Evolutionary conservation across 2,113 vertebrate genomes (phyloP).

Genomic region (Opisthocomus hoazin): DNA sequence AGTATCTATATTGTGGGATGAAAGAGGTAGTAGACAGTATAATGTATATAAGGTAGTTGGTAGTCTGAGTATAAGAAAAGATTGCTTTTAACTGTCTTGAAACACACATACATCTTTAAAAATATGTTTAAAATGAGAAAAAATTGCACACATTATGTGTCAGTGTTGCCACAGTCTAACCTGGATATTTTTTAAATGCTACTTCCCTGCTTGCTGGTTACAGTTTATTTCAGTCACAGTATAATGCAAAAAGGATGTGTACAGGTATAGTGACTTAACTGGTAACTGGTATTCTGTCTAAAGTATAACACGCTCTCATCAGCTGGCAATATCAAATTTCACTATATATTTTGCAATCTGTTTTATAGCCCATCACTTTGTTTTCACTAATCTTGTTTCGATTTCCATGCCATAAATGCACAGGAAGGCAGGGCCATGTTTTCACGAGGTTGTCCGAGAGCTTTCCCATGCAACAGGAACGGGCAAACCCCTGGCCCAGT

Average conservation of each 20-base stretch:
- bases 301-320: accelerated
- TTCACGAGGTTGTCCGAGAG: neutral
- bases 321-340: neutral
- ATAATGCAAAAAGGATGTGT: neutral
- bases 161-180: neutral
- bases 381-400: neutral
- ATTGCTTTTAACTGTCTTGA: neutral
- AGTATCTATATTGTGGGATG: neutral
- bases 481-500: neutral
- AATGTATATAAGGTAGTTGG: neutral
- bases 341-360: neutral
- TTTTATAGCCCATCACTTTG: neutral
- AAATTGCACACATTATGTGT: neutral
- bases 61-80: neutral
- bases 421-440: neutral
- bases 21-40: neutral
- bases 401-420: neutral
- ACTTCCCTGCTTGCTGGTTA: neutral
- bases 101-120: neutral
- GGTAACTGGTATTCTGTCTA: neutral
- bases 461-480: conserved; percentile 7
- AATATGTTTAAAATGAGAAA: neutral
- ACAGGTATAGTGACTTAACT: neutral
- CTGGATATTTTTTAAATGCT: neutral
- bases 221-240: neutral